These are phyloP conservation scores for Synanthedon tipuliformis DNA, from an alignment of 2,888 invertebrate species.

Conservation along the genomic window DNA sequence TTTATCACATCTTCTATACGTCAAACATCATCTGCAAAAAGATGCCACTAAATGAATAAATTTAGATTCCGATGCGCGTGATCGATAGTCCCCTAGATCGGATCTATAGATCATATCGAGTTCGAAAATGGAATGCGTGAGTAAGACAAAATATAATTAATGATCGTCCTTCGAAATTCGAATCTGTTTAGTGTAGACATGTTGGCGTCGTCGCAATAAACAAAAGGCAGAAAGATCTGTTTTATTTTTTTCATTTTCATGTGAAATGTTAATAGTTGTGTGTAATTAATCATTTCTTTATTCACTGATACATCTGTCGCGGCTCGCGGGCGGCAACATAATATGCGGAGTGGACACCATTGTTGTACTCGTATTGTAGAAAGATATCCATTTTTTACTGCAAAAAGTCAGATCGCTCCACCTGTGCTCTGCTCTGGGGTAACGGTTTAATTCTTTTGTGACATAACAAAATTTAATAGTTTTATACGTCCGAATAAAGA, in stretches of 20 bases:
- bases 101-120: conserved; percentile 69
- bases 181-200: conserved; percentile 66
- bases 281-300: conserved; percentile 56
- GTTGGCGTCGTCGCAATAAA: conserved; percentile 66
- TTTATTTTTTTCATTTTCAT: conserved; percentile 44
- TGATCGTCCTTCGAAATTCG: conserved; percentile 63
- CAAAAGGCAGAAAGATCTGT: conserved; percentile 58
- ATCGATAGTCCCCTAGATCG: conserved; percentile 67
- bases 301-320: conserved; percentile 63
- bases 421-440: conserved; percentile 37
- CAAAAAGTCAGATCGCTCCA: conserved; percentile 42
- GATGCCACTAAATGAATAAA: conserved; percentile 65
- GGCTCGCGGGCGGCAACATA: conserved; percentile 52
- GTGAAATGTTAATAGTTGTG: conserved; percentile 53
- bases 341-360: conserved; percentile 18
- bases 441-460: conserved; percentile 22
- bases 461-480: conserved; percentile 21
- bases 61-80: conserved; percentile 62
- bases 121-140: conserved; percentile 67
- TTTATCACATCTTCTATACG: conserved; percentile 37
- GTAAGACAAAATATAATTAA: conserved; percentile 71
- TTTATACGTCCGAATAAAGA: conserved; percentile 1
- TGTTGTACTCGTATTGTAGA: conserved; percentile 23
- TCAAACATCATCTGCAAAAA: conserved; percentile 61
- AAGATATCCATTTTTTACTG: conserved; percentile 38